A percentile compares a stretch with the other conserved stretches of the same genome.
Conservation (phyloP, 37 sponge, comb jelly and placozoan genomes). For the Beroe forskalii region DNA sequence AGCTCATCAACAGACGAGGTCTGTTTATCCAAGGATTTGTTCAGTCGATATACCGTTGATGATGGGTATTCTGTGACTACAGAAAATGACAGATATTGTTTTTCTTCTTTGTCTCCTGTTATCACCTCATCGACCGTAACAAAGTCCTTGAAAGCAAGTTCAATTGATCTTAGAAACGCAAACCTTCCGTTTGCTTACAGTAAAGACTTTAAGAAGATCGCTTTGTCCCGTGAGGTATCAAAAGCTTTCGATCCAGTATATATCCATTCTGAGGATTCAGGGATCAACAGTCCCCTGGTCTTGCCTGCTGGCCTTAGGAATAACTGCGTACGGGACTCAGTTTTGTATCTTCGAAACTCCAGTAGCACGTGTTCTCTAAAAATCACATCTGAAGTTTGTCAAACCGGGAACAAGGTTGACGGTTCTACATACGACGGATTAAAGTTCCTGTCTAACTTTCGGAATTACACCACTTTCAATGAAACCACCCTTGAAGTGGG, state of each 20-base stretch:
- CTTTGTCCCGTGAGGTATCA: too few relatives aligned
- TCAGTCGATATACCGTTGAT: background rate
- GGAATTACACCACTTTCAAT: background rate
- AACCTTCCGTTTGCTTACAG: background rate
- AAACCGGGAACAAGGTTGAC: background rate
- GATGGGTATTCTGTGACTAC: background rate
- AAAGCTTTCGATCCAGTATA: background rate
- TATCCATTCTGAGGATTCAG: too few relatives aligned
- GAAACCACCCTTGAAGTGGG: too few relatives aligned
- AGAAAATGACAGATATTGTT: background rate
- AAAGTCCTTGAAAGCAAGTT: background rate
- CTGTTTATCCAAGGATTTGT: background rate
- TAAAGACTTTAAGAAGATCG: background rate
- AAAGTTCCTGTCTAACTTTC: background rate
- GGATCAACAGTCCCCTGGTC: background rate
- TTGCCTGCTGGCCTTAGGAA: background rate
- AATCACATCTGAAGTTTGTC: background rate
- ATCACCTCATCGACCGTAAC: background rate
- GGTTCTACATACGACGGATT: background rate
- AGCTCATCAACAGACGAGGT: background rate
- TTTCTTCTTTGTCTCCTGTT: background rate
- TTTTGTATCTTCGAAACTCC: background rate
- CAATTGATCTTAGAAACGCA: background rate
- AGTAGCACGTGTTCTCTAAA: background rate
- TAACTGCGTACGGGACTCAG: background rate